A percentile compares a stretch with the other conserved stretches of the same genome.
phyloP scores from a whole-genome alignment of 2,888 invertebrate genomes.

The Dynastes tityus region DNA sequence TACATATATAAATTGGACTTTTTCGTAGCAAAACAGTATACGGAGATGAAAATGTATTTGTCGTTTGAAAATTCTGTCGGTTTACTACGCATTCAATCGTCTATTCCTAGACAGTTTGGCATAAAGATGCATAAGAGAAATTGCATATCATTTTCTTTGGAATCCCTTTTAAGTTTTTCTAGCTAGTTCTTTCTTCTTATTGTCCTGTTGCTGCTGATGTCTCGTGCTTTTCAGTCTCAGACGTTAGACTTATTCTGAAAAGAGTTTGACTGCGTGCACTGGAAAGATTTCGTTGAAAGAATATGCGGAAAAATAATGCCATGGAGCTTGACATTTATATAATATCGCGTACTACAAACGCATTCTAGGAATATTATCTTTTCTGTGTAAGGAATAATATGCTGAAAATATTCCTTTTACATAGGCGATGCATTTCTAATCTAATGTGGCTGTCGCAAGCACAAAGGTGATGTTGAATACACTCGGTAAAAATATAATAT shows the following conservation, averaged over 20 bases:
- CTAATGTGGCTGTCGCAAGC: too few species aligned
- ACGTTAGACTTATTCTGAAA: not conserved
- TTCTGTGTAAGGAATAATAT: not conserved
- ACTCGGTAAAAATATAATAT: too few species aligned
- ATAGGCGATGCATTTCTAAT: too few species aligned
- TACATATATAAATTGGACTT: not conserved
- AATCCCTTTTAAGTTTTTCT: slow-evolving; percentile 5
- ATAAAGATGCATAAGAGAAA: slow-evolving; percentile 26
- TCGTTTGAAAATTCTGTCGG: slow-evolving; percentile 27
- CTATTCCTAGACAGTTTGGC: slow-evolving; percentile 22
- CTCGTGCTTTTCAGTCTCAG: slow-evolving; percentile 7
- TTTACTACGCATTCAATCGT: slow-evolving; percentile 4
- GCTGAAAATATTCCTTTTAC: too few species aligned
- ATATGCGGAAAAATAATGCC: not conserved
- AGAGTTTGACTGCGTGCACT: not conserved
- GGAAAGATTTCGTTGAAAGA: not conserved
- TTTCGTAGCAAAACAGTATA: slow-evolving; percentile 10
- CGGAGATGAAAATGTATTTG: slow-evolving; percentile 5
- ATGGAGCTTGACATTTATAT: too few species aligned
- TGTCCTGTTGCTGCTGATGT: not conserved
- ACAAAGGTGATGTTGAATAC: too few species aligned
- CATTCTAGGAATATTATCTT: not conserved
- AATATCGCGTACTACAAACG: not conserved
- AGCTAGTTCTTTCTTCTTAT: not conserved
- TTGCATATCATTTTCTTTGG: slow-evolving; percentile 25